Base-by-base conservation (phyloP, 2,113 vertebrate genomes). In the Coreoperca whiteheadi region DNA sequence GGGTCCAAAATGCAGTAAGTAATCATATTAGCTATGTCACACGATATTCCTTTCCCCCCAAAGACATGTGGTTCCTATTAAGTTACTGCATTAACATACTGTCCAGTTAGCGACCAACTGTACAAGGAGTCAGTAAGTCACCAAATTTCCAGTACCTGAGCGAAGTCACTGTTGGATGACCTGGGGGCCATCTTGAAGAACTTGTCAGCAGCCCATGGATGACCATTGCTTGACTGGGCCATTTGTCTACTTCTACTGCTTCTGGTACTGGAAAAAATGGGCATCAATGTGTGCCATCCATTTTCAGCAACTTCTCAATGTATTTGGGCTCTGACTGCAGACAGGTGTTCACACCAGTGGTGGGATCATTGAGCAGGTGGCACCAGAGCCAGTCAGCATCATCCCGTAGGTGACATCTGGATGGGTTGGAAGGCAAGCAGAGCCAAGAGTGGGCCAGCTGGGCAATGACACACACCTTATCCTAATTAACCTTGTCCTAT, bases 401-500 rank as follows among this genome's bases (percentile, higher is more conserved):
- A 66, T 79, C 32, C 28, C 12, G 6, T 37, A 21, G 43, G 77
- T 74, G 83, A 68, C 76, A 81, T 77, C 79, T 85, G 74, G 69
- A 61, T 54, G 51, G 54, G 48, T 77, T 2, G 11, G 25, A 46
- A 32, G 43, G 25, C 66, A 74, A n/a, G 37, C 8, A 53, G 28
- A 66, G 77, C 64, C 74, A 78, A 46, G 53, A 63, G 8, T 48
- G 1, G 32, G 41, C 84, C 88, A 84, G 71, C 74, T 87, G 78
- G 77, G 74, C 74, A 71, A 46, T 60, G 51, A 74, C 16, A 20
- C 74, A 74, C 50, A 57, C 37, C 50, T 79, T 65, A 78, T 71
- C 70, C 79, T 74, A 82, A 81, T 86, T 87, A 86, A 88, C 85
- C 83, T 81, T 61, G 37, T 83, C 64, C 60, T 46, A 21, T 39